These are phyloP conservation scores for Pterobdella sp. DNA, from an alignment of 2,888 invertebrate genomes.

Conservation along the genomic window DNA sequence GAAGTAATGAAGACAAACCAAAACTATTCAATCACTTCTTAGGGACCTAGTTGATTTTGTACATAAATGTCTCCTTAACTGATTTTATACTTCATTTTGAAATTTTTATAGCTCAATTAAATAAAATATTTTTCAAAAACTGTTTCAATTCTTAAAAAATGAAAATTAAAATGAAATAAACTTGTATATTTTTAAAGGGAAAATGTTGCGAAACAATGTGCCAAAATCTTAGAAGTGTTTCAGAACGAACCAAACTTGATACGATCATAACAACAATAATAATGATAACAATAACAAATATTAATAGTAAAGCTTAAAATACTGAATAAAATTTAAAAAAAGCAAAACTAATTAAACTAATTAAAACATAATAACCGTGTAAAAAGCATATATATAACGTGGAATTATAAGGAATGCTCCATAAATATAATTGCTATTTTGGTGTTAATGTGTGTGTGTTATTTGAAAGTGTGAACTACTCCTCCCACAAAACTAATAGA, in stretches of 20 bases:
- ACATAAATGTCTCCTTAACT: no score
- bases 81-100: no score
- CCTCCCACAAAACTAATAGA: slow-evolving; percentile 8
- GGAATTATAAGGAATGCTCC: no score
- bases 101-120: no score
- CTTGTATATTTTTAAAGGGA: no score
- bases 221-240: no score
- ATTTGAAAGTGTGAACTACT: not conserved
- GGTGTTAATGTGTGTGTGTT: not conserved
- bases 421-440: no score
- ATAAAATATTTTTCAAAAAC: no score
- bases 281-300: not conserved
- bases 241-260: no score
- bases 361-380: not conserved
- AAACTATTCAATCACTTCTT: not conserved
- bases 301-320: not conserved
- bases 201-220: no score
- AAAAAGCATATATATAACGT: not conserved
- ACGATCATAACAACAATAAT: no score
- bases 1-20: not conserved
- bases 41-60: no score
- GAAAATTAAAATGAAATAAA: not conserved
- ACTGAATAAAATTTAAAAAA: not conserved
- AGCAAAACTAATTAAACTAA: not conserved
- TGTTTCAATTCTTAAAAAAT: not conserved